Evolutionary conservation across 2,888 invertebrate genomes (phyloP).

Genomic region (Lasioglossum morio): DNA sequence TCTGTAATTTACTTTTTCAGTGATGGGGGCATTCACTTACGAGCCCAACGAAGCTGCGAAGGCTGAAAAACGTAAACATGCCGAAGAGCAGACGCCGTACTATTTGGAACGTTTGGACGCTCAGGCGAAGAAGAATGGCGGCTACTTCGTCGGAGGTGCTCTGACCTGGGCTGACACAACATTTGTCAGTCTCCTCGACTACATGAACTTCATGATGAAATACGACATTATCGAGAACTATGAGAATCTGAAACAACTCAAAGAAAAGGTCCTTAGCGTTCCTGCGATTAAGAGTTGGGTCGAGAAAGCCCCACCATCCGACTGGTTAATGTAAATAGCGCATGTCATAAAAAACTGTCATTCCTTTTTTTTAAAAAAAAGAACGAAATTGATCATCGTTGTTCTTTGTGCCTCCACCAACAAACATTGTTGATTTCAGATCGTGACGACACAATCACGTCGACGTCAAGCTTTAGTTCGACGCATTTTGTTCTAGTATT

Average conservation of each 20-base stretch:
- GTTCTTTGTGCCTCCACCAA: no score
- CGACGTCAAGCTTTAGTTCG: no score
- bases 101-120: slow-evolving; percentile 87
- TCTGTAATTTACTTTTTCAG: slow-evolving; percentile 57
- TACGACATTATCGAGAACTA: slow-evolving; percentile 86
- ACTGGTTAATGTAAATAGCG: slow-evolving; percentile 77
- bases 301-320: slow-evolving; percentile 87
- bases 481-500: no score
- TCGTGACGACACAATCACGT: no score
- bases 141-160: slow-evolving; percentile 85
- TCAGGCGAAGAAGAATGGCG: slow-evolving; percentile 87
- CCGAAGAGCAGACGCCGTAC: slow-evolving; percentile 86
- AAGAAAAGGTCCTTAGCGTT: slow-evolving; percentile 86
- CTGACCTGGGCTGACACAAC: slow-evolving; percentile 89
- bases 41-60: slow-evolving; percentile 86
- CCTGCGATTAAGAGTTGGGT: slow-evolving; percentile 89
- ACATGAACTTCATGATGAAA: slow-evolving; percentile 86
- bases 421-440: no score
- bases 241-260: slow-evolving; percentile 86
- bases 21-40: slow-evolving; percentile 84
- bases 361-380: no score
- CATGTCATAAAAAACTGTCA: no score
- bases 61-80: slow-evolving; percentile 84
- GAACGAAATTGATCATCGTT: no score
- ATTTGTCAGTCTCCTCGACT: slow-evolving; percentile 87